These are phyloP conservation scores for Meda fulgida DNA, from an alignment of 2,797 vertebrate species.

Conservation along the genomic window DNA sequence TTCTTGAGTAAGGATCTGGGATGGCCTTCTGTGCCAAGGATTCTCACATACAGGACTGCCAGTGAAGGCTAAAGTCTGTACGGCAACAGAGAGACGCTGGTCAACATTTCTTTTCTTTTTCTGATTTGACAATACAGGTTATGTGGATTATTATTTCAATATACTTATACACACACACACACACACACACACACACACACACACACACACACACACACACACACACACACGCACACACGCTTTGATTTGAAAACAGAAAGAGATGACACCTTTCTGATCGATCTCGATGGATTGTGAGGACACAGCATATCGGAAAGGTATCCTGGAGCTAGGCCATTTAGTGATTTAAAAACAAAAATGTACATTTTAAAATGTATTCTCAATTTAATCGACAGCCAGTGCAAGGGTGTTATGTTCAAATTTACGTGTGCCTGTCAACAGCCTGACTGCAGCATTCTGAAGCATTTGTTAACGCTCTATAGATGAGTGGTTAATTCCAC, in stretches of 20 bases:
- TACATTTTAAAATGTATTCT: no score
- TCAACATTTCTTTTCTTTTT: background rate
- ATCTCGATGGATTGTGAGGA: no score
- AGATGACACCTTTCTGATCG: no score
- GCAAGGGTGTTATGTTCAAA: background rate
- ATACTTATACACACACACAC: no score
- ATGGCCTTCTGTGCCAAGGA: constrained; percentile 57
- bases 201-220: no score
- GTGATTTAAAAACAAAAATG: background rate
- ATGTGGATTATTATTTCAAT: background rate
- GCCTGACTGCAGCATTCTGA: no score
- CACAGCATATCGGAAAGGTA: background rate
- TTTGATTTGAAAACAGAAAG: no score
- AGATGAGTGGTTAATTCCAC: background rate
- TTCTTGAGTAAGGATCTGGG: constrained; percentile 75
- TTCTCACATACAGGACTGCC: constrained; percentile 64
- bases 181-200: no score
- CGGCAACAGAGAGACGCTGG: background rate
- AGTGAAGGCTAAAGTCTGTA: constrained; percentile 6
- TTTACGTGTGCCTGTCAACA: background rate
- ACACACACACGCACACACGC: no score
- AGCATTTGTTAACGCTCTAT: no score
- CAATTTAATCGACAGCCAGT: background rate
- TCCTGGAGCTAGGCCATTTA: background rate
- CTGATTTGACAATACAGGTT: constrained; percentile 3